These are phyloP conservation scores for Penaeus chinensis DNA, from an alignment of 1,140 invertebrate species.

Conservation along the genomic window DNA sequence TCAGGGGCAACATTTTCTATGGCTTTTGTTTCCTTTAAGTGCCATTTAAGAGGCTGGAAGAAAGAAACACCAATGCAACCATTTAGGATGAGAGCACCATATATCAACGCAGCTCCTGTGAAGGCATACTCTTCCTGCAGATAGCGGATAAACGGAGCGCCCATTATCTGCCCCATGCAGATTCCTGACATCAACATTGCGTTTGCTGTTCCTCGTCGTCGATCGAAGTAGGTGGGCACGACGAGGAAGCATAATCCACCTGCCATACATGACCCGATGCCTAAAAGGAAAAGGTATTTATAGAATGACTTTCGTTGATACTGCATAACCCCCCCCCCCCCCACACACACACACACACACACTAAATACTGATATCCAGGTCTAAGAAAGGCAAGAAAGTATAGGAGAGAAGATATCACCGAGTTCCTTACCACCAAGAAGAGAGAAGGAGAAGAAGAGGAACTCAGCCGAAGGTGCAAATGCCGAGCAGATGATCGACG, in stretches of 20 bases:
- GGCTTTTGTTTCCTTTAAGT: conserved; percentile 19
- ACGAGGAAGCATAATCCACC: conserved; percentile 34
- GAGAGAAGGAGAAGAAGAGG: conserved; percentile 27
- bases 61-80: conserved; percentile 71
- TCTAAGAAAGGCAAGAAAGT: too few relatives aligned
- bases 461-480: conserved; percentile 19
- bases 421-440: not conserved
- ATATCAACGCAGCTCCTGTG: conserved; percentile 55
- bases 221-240: conserved; percentile 40
- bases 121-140: conserved; percentile 25
- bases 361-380: too few relatives aligned
- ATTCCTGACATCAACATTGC: conserved; percentile 35
- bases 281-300: conserved; percentile 61
- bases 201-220: conserved; percentile 49
- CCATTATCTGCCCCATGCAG: conserved; percentile 6
- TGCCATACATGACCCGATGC: conserved; percentile 47
- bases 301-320: too few relatives aligned
- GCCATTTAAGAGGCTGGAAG: conserved; percentile 50
- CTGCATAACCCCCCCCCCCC: too few relatives aligned
- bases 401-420: too few relatives aligned
- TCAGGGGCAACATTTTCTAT: too few relatives aligned
- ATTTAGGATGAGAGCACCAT: conserved; percentile 79
- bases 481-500: not conserved
- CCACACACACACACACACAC: too few relatives aligned
- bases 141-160: conserved; percentile 25